Percentiles rank a stretch among this genome's conserved stretches.
Evolutionary conservation across 2,888 invertebrate genomes (phyloP).

Genomic region (Nomada fabriciana): DNA sequence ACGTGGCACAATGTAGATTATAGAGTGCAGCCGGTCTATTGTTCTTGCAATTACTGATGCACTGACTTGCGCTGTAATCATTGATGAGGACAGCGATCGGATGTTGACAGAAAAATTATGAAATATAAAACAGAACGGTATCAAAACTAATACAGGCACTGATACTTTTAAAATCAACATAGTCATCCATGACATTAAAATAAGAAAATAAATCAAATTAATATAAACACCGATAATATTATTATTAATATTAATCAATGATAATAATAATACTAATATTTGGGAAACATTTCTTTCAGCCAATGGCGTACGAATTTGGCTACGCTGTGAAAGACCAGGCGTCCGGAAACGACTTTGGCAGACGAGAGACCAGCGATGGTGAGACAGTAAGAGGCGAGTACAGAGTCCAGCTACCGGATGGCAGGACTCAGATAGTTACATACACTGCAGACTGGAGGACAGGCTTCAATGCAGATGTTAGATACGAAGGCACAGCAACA

Average conservation of each 20-base stretch:
- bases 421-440: slow-evolving; percentile 88
- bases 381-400: slow-evolving; percentile 89
- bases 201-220: too few relatives aligned
- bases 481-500: slow-evolving; percentile 89
- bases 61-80: background rate
- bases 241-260: background rate
- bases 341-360: slow-evolving; percentile 90
- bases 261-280: background rate
- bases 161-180: too few relatives aligned
- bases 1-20: slow-evolving; percentile 17
- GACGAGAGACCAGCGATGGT: slow-evolving; percentile 90
- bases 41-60: background rate
- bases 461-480: slow-evolving; percentile 92
- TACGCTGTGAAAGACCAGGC: slow-evolving; percentile 92
- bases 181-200: too few relatives aligned
- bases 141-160: too few relatives aligned
- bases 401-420: slow-evolving; percentile 87
- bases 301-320: slow-evolving; percentile 91
- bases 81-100: background rate
- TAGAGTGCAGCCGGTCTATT: background rate
- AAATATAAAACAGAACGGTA: too few relatives aligned
- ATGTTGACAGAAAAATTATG: background rate
- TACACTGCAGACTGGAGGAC: slow-evolving; percentile 93
- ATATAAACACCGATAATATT: background rate
- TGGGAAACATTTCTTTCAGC: slow-evolving; percentile 83